Evolutionary conservation across 2,888 invertebrate genomes (phyloP).

Genomic region (Cataglyphis livida): DNA sequence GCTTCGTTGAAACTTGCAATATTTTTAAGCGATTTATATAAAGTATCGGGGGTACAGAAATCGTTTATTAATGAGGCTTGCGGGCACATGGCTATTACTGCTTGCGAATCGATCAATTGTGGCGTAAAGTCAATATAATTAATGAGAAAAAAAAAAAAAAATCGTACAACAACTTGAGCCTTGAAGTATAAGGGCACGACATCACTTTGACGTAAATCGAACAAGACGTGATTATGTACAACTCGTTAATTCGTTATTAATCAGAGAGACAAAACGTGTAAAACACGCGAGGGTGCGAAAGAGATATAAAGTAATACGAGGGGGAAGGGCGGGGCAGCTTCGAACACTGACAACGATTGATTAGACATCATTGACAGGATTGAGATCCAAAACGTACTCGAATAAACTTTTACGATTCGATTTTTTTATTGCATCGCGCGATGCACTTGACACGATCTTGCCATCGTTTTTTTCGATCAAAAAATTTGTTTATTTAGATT

Average conservation of each 20-base stretch:
- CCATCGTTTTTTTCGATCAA: neutral
- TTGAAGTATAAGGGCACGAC: slow-evolving; percentile 59
- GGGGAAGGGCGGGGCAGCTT: slow-evolving; percentile 49
- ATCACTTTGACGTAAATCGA: slow-evolving; percentile 42
- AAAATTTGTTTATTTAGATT: neutral
- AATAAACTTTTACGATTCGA: too few relatives aligned
- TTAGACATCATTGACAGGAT: slow-evolving; percentile 62
- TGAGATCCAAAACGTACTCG: slow-evolving; percentile 54
- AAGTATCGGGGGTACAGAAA: neutral
- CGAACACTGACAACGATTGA: slow-evolving; percentile 66
- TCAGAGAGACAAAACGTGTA: slow-evolving; percentile 57
- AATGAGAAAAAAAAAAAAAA: slow-evolving; percentile 43
- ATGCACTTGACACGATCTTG: neutral
- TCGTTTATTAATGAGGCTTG: slow-evolving; percentile 32
- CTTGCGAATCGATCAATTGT: slow-evolving; percentile 64
- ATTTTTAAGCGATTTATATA: neutral
- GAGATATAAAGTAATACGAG: slow-evolving; percentile 61
- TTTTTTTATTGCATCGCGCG: neutral
- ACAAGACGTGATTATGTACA: slow-evolving; percentile 69
- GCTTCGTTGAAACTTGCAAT: neutral
- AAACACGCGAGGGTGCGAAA: slow-evolving; percentile 52
- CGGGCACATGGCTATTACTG: slow-evolving; percentile 37
- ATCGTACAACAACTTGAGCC: slow-evolving; percentile 57
- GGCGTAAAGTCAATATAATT: slow-evolving; percentile 56
- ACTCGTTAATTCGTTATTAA: slow-evolving; percentile 71